phyloP scores from a whole-genome alignment of 2,797 vertebrate genomes.

The Alauda arvensis region DNA sequence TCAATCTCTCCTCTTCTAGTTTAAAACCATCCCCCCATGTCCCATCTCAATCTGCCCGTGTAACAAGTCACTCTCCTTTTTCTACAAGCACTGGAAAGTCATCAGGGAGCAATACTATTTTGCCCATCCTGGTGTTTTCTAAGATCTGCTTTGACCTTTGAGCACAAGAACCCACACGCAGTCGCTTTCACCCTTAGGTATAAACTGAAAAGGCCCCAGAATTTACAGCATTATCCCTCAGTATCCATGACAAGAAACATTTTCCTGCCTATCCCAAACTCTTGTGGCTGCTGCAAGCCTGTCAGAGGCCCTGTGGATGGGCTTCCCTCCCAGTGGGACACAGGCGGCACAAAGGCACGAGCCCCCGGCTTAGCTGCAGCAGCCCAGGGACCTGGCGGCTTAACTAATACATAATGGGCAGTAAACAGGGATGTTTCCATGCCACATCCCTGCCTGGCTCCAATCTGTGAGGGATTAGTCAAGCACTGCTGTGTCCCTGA shows the following conservation, averaged over 20 bases:
- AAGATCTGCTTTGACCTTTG: background rate
- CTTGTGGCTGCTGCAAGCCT: background rate
- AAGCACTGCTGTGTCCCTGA: background rate
- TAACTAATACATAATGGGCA: background rate
- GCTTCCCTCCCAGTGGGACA: background rate
- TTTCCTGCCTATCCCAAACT: background rate
- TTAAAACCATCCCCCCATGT: background rate
- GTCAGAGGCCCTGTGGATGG: accelerated
- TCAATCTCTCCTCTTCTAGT: background rate
- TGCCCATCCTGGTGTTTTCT: background rate
- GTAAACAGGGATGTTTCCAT: background rate
- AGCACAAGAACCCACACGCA: accelerated
- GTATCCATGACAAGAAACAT: accelerated
- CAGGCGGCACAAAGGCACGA: background rate
- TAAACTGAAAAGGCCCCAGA: background rate
- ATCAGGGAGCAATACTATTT: background rate
- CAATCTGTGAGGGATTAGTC: conserved; percentile 22
- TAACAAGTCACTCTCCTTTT: background rate
- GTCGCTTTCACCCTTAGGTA: background rate
- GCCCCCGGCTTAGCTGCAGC: background rate
- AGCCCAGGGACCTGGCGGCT: background rate
- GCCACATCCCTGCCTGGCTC: background rate
- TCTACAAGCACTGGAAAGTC: background rate
- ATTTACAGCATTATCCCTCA: background rate
- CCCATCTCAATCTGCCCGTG: background rate